Evolutionary conservation across 2,888 invertebrate genomes (phyloP), one percentile per base, ranked within the genome.

Genomic region (Podabrus alpinus): DNA sequence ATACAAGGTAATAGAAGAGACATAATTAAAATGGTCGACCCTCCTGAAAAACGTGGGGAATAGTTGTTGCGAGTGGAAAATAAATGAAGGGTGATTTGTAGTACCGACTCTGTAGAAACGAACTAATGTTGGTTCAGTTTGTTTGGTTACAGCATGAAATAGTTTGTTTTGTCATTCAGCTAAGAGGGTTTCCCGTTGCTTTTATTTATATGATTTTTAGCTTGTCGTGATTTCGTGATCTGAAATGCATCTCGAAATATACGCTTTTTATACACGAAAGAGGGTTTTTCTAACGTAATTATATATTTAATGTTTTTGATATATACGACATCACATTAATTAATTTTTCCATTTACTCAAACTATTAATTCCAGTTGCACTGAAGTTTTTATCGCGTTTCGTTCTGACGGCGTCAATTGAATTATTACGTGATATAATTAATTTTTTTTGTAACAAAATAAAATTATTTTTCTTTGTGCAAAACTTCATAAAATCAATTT

Each of bases 31-130:
- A 80, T 78, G 78, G 76, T 79, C 79, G 72, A 68, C 78, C 79
- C 79, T 77, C 76, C 62, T 19, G 21, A 64, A 64, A 61, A 71
- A 73, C 74, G 74, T 66, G 68, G 74, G 74, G 73, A 45, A 72
- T 73, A 76, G 73, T 72, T 72, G 71, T 59, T 64, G 69, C 77
- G 76, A 77, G 73, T 66, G 64, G 76, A 77, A 77, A 80, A 79
- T 78, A 80, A 80, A 80, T 79, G 78, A 78, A 77, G 79, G 79
- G 79, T 79, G 80, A 80, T 80, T 80, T 80, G 80, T 80, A 79
- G 77, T 76, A 75, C 73, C 76, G 72, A 75, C 77, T 74, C 74
- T 71, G 71, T 73, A 73, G 70, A 72, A 74, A 76, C 74, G 77
- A 72, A 74, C 77, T 75, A 73, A 75, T 73, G 75, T 76, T 76